Base-by-base conservation (phyloP, 2,113 vertebrate genomes). In the Pygoscelis adeliae region DNA sequence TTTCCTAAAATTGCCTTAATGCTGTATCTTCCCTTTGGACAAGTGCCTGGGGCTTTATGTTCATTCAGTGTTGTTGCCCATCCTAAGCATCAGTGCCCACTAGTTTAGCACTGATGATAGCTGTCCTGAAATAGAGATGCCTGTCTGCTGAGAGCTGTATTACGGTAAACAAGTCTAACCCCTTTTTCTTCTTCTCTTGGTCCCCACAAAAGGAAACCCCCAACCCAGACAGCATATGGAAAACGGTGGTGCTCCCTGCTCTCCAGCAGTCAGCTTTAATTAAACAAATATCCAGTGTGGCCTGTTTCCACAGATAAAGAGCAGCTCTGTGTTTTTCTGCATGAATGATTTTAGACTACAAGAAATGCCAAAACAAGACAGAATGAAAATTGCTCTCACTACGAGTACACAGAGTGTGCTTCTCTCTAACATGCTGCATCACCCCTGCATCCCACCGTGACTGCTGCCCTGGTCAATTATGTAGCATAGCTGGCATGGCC, bases 251-350 rank as follows among this genome's bases (percentile, higher is more conserved):
- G 38, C 47, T 94, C 47, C 56, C 40, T 65, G 56, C 53, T 94
- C 62, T 82, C 62, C 87, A 84, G 61, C 74, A 90, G 49, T 83
- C 90, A 94, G 46, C 38, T 90, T 92, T 77, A 96, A 93, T 93
- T 94, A 88, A 95, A 86, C 34, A 77, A 80, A 73, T 73, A 93
- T 18, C 58, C 53, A 58, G 29, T 16, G 49, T 62, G 62, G 49
- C 46, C 70, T 85, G 36, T 46, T 94, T 62, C 58, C 36, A 62
- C 20, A 85, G 77, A 93, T 63, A 85, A 85, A 55, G 72, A 95
- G 42, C 47, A 96, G 46, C 77, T 91, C 77, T 40, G 32, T 71
- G 55, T 47, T 91, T 91, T 95, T 87, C 85, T 94, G 90, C 74
- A 73, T 77, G 74, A 73, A 83, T 49, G 13, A 85, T 42, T 95